Conservation (phyloP, 2,113 vertebrate species). For the Indri indri region DNA sequence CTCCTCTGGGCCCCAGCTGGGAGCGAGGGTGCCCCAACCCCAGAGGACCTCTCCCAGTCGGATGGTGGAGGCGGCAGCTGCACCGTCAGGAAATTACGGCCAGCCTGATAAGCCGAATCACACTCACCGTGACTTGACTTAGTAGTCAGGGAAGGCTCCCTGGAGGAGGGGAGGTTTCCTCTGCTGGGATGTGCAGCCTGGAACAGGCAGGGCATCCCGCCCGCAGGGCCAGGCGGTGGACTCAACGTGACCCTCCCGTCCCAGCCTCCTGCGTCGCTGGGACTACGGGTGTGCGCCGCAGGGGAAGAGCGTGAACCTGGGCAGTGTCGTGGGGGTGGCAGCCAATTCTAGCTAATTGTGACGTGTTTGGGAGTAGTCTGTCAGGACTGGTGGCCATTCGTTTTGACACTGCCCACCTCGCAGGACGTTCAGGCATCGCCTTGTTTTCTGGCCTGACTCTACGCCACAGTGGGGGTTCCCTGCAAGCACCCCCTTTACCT, state of each 20-base stretch:
- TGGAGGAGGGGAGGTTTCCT: not conserved
- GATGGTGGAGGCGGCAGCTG: not conserved
- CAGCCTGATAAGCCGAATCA: not conserved
- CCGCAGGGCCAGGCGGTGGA: not conserved
- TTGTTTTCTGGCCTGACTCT: not conserved
- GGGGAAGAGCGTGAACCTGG: not conserved
- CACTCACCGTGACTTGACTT: not conserved
- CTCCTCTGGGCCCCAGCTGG: not conserved
- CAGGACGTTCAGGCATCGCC: not conserved
- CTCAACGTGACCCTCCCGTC: not conserved
- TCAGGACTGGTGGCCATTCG: not conserved
- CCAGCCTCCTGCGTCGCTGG: not conserved
- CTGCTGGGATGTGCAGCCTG: not conserved
- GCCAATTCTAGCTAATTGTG: not conserved
- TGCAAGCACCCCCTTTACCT: not conserved
- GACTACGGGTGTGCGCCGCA: not conserved
- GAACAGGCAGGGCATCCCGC: not conserved
- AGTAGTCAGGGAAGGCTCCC: not conserved
- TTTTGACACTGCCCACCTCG: not conserved
- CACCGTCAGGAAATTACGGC: conserved; percentile 35
- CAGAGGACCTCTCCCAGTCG: not conserved
- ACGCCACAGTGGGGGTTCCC: not conserved
- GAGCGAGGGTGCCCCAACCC: not conserved
- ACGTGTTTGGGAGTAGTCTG: not conserved
- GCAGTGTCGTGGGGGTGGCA: not conserved